Base-by-base conservation (phyloP, 2,888 invertebrate genomes). In the Calliopum simillimum region DNA sequence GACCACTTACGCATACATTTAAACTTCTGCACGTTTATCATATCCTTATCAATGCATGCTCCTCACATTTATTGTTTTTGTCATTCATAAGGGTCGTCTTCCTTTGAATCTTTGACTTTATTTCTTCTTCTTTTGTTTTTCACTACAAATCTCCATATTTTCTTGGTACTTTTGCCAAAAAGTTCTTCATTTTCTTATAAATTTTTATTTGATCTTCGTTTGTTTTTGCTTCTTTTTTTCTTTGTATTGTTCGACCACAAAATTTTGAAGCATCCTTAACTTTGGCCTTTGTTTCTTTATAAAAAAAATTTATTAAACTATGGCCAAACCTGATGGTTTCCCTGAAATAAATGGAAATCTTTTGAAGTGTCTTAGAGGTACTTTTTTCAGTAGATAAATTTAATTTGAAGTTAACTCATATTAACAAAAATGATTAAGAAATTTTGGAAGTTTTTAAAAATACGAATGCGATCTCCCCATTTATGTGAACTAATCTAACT, bases 31-130 rank as follows among this genome's bases (percentile, higher is more conserved):
- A 63, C 49, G 14, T 49, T 23, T 49, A 25, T 49, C 19, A 46
- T 64, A 64, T 53, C 51, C 64, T 64, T 64, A 64, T 41, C 64
- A 64, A 64, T 53, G 51, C 64, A 53, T 23, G 21, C 53, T 51
- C 49, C 53, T 51, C 49, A 53, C 64, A 64, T 64, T 53, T 41
- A 43, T 64, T 64, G 53, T 64, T 64, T 49, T 33, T 64, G 49
- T 49, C 63, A 49, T 53, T 64, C 49, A 53, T 53, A 53, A 19
- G 43, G 64, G 51, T 41, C n/a, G 23, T 53, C 64, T 59, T 58
- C n/a, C 33, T 25, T 14, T 13, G 25, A 14, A 58, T 19, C 55
- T 19, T 16, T 33, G 58, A 14, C n/a, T 58, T 25, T 58, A 25
- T 25, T 58, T 8, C 8, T 4, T 8, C 8, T 8, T 33, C 8